phyloP scores from a whole-genome alignment of 53 echinoderm and acorn worm species.

The Actinopyga echinites region DNA sequence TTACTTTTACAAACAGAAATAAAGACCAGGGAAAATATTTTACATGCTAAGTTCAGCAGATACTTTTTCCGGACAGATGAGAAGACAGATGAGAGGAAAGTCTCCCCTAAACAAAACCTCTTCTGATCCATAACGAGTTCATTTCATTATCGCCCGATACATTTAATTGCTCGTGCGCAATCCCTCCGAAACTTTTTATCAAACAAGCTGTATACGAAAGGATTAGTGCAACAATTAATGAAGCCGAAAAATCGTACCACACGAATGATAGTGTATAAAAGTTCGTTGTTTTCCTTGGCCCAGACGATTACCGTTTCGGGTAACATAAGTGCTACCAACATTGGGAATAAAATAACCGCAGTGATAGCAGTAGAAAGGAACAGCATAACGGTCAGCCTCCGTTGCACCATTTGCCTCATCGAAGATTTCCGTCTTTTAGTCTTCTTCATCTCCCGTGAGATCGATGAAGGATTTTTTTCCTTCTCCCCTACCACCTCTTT shows the following conservation, averaged over 20 bases:
- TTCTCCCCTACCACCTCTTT: no score
- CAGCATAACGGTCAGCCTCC: not conserved
- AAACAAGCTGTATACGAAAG: not conserved
- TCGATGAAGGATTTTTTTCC: no score
- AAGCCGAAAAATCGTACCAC: not conserved
- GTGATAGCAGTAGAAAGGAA: not conserved
- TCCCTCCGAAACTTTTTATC: slow-evolving; percentile 25
- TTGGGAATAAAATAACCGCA: not conserved
- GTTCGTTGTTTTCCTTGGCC: not conserved
- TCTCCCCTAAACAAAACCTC: no score
- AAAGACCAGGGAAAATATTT: no score
- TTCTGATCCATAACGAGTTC: no score
- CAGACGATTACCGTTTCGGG: not conserved
- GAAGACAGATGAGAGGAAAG: no score
- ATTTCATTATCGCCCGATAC: not conserved
- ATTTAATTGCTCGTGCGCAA: not conserved
- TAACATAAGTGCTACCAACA: not conserved
- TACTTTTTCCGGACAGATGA: no score
- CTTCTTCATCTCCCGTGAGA: not conserved
- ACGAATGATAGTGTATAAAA: not conserved
- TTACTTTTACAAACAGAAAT: no score
- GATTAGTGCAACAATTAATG: slow-evolving; percentile 9
- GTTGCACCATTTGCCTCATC: not conserved
- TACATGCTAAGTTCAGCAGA: no score
- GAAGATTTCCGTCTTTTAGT: not conserved